Evolutionary conservation across 2,797 vertebrate species (phyloP), one percentile per base, ranked within the genome.

Genomic region (Ara ararauna): DNA sequence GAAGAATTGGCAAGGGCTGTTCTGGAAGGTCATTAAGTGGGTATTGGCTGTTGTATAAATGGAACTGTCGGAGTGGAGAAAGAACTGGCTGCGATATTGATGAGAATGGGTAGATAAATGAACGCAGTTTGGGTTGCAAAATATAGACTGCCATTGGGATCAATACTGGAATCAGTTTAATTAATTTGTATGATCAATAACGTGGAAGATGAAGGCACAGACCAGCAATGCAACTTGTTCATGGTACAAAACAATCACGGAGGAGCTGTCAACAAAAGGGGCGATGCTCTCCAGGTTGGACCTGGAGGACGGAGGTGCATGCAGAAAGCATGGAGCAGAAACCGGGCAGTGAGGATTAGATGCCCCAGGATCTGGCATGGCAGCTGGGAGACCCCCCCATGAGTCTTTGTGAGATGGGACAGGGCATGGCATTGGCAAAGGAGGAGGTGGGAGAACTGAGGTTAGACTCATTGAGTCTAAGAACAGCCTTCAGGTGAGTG

Each of bases 161-260:
- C 96, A 60, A 81, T 96, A 88, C 36, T 90, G 82, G 84, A 97
- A 97, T 96, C 94, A 83, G 93, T 93, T 97, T 96, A 97, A 97
- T 97, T 96, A 97, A 97, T 97, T 95, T 88, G 84, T 70, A 42
- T 74, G 82, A 94, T 97, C 96, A 81, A 96, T 97, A 97, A 92
- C 71, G 56, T 80, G 70, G 62, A 84, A 92, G 90, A 87, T 82
- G 91, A 75, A 96, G 73, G 93, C 67, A 48, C 36, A 71, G 47
- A 45, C 42, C 60, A 83, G 92, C 75, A 79, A 50, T 44, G 82
- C 66, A 64, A 86, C 95, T 90, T 92, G 76, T 79, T 91, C 48
- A 29, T 8, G 19, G 53, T 53, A 62, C 60, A 71, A 72, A 91
- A 61, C 62, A 77, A 64, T 89, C 90, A 82, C 10, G 0, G 53